Evolutionary conservation across 2,888 invertebrate genomes (phyloP).

Genomic region (Tinea semifulvella): DNA sequence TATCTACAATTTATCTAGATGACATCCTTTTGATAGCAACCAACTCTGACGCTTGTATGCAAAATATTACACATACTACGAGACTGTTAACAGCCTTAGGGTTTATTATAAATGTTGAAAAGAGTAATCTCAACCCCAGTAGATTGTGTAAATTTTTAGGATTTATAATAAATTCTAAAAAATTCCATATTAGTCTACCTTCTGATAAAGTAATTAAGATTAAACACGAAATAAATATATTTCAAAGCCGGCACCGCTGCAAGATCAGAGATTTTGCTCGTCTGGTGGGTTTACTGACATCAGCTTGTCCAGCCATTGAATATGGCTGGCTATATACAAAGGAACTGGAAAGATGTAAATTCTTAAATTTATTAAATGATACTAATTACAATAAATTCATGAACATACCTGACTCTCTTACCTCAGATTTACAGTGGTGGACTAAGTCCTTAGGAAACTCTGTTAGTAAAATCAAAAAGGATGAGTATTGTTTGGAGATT

Average conservation of each 20-base stretch:
- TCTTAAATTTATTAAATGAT: slow-evolving; percentile 4
- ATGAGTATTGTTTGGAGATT: slow-evolving; percentile 15
- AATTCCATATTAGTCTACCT: not conserved
- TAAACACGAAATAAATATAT: not conserved
- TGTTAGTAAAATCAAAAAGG: not conserved
- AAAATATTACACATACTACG: not conserved
- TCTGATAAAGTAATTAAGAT: not conserved
- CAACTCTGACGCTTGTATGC: not conserved
- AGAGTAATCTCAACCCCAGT: slow-evolving; percentile 6
- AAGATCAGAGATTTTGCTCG: slow-evolving; percentile 16
- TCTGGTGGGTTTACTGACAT: slow-evolving; percentile 15
- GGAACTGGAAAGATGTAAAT: slow-evolving; percentile 16
- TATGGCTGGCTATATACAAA: slow-evolving; percentile 17
- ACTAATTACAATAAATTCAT: slow-evolving; percentile 1
- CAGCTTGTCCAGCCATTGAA: too few species aligned
- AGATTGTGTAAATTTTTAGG: slow-evolving; percentile 13
- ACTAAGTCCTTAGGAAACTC: not conserved
- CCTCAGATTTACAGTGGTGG: slow-evolving; percentile 6
- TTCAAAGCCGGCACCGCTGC: not conserved
- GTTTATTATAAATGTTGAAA: slow-evolving; percentile 11
- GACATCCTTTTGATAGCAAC: slow-evolving; percentile 3
- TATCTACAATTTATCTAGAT: slow-evolving; percentile 12
- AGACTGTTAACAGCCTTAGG: slow-evolving; percentile 2
- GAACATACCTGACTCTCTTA: not conserved
- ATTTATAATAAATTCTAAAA: slow-evolving; percentile 8